A percentile compares a stretch with the other conserved stretches of the same genome.
Conservation (phyloP, 2,797 vertebrate species). For the Odontamblyopus lacepedii region DNA sequence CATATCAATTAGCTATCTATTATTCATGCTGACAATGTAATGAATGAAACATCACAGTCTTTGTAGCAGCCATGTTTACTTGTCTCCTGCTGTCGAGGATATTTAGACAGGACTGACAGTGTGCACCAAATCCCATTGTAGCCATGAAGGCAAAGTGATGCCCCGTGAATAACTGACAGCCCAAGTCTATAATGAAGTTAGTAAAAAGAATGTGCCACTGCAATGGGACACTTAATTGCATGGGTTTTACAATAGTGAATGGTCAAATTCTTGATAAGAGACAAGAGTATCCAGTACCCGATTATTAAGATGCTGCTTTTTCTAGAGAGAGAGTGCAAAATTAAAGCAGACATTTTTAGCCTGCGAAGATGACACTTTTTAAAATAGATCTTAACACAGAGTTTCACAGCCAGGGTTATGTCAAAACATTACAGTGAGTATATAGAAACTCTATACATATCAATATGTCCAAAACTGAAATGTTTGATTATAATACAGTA, state of each 20-base stretch:
- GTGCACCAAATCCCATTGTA: conserved; percentile 48
- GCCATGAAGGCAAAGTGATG: conserved; percentile 46
- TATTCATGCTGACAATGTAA: conserved; percentile 69
- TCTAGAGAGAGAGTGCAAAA: too few relatives aligned
- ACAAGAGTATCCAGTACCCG: neutral
- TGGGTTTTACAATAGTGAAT: conserved; percentile 21
- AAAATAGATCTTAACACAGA: too few relatives aligned
- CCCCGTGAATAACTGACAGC: conserved; percentile 51
- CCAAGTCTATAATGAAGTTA: conserved; percentile 28
- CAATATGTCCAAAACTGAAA: too few relatives aligned
- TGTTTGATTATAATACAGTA: too few relatives aligned
- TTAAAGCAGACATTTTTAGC: neutral
- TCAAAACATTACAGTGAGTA: too few relatives aligned
- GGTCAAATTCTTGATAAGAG: conserved; percentile 15
- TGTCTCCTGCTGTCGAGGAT: conserved; percentile 34
- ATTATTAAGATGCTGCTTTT: neutral
- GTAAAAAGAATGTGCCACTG: neutral
- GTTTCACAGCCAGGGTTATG: too few relatives aligned
- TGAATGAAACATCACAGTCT: conserved; percentile 73
- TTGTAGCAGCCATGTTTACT: conserved; percentile 70
- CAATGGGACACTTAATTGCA: conserved; percentile 4
- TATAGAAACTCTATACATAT: too few relatives aligned
- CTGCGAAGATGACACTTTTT: neutral
- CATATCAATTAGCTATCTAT: conserved; percentile 74
- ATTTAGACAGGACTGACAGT: conserved; percentile 48